Base-by-base conservation (phyloP, 2,113 vertebrate genomes). In the Ceratotherium simum region DNA sequence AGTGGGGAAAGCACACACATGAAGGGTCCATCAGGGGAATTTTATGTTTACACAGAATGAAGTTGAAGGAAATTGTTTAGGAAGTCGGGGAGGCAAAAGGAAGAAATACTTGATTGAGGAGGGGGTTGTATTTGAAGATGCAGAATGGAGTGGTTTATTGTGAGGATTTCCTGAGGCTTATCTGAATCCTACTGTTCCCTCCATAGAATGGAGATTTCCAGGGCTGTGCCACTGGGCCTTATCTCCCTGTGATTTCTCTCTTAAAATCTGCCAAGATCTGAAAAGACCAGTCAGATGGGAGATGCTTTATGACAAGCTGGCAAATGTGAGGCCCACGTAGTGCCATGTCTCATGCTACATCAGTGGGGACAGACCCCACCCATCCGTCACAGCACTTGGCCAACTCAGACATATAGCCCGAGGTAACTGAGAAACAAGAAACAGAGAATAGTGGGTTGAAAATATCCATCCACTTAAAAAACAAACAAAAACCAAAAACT, bases 271-370 rank as follows among this genome's bases (percentile, higher is more conserved):
- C 84, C 73, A n/a, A 76, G 87, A 48, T 48, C 67, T 23, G 62
- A n/a, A 58, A 31, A 27, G 89, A 46, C 25, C 8, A 29, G 42
- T 12, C 11, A 7, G 2, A 2, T n/a, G 33, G 79, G 14, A 64
- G 62, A 51, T 1, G 14, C 11, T 25, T 27, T 21, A 1, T 1
- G 48, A 67, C 6, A 27, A 29, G 36, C 39, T n/a, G 20, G 33
- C 17, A 17, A 23, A 7, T 0, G 3, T 1, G 33, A 31, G 60
- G 36, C 33, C 36, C 12, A 0, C 1, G 12, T 0, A 0, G 6
- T 5, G 18, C n/a, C 69, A 5, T 0, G 25, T 10, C 25, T 48
- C 14, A 36, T 3, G 65, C 27, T 13, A 1, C 16, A 1, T 8
- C 51, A 5, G 10, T 3, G 0, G 1, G 9, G 42, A 21, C 36